Percentiles rank a stretch among this genome's conserved stretches.
Evolutionary conservation across 1,140 invertebrate genomes (phyloP).

Genomic region (Ceratitis capitata): DNA sequence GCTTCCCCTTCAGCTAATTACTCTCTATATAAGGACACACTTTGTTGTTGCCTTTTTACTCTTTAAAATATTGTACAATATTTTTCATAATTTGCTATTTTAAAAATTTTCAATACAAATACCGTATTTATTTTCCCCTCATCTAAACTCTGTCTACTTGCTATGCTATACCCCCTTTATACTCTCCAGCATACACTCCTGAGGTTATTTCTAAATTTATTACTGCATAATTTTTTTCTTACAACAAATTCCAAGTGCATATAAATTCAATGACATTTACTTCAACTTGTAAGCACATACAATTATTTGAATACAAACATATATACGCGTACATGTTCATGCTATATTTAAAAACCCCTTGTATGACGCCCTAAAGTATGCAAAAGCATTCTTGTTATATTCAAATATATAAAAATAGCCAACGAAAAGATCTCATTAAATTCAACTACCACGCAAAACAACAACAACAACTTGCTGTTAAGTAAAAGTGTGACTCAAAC

Average conservation of each 20-base stretch:
- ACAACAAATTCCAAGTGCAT: neutral
- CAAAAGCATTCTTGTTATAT: no score
- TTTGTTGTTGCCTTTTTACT: neutral
- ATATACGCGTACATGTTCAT: no score
- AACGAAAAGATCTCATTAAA: constrained; percentile 19
- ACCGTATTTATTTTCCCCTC: no score
- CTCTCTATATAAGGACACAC: neutral
- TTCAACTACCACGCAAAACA: neutral
- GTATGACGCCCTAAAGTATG: constrained; percentile 8
- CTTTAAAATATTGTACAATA: neutral
- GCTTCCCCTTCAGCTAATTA: neutral
- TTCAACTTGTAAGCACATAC: neutral
- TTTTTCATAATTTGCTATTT: no score
- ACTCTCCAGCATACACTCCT: neutral
- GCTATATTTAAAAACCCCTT: neutral
- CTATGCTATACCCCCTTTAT: no score
- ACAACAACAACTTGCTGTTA: no score
- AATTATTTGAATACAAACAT: neutral
- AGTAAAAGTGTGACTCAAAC: neutral
- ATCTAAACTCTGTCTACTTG: no score
- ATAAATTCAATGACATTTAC: constrained; percentile 12
- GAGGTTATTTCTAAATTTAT: constrained; percentile 21
- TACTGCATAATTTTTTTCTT: neutral
- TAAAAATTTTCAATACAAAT: no score
- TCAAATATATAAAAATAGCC: constrained; percentile 17